Base-by-base conservation (phyloP, 2,113 vertebrate genomes). In the Dasyurus viverrinus region DNA sequence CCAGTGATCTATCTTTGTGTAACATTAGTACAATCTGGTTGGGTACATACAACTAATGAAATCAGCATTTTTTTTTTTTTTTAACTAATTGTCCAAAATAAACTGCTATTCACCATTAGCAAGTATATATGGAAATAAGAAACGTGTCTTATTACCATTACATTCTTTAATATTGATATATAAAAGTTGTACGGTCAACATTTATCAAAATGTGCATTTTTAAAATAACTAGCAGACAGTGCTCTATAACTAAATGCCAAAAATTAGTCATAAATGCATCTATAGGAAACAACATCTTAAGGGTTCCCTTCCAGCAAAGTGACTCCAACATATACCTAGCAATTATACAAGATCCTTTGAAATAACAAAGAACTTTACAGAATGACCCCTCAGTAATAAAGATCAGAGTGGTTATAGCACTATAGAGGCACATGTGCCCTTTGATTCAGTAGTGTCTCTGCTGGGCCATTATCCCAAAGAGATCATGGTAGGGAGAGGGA, bases 1-100 rank as follows among this genome's bases (percentile, higher is more conserved):
- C 0, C 94, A 91, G 30, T 90, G 96, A 92, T 52, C 90, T 94
- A 90, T 76, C 89, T 36, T 95, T 93, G 47, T 93, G 55, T 76
- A 84, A 42, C 30, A 92, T 54, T 50, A 50, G 4, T n/a, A 14
- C 93, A 94, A 30, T 25, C 26, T 91, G 50, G 47, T n/a, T 76
- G 16, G 22, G 12, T n/a, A 76, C 60, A 68, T 84, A 76, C 6
- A 84, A 36, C 50, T 1, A 89, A 89, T 55, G 46, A 93, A 95
- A 68, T 3, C 26, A 48, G 30, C 47, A 91, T 47, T 47, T 47
- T 47, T 47, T 47, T 47, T 47, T 84, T 92, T 84, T 92, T 36
- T 93, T 94, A 91, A 92, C n/a, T 36, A 47, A 76, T 76, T 76
- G 22, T 0, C 36, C 68, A 76, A n/a, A 76, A n/a, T 42, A 76